Base-by-base conservation (phyloP, 2,113 vertebrate genomes). In the Stegostoma tigrinum region DNA sequence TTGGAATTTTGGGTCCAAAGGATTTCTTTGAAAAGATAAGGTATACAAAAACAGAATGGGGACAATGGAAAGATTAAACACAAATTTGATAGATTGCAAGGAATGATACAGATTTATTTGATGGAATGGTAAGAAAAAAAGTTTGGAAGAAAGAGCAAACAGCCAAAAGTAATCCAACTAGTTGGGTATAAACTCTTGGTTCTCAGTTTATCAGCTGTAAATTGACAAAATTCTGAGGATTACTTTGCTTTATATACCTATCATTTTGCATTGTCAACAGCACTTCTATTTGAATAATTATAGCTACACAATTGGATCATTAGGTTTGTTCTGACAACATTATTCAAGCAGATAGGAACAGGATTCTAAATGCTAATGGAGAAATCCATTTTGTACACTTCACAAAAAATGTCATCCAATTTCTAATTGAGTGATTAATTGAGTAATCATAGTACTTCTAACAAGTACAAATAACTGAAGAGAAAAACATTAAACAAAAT, bases 391-490 rank as follows among this genome's bases (percentile, higher is more conserved):
- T 23, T 6, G 5, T 67, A 94, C 38, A 67, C 34, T 67, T 66
- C 21, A 94, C 66, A 70, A 70, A 61, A 68, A 45, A 67, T 94
- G 91, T 94, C 38, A 68, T 45, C 68, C n/a, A 67, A 42, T 38
- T 94, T 94, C 91, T 94, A 94, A 94, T 94, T 45, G 91, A 24
- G n/a, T 94, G 91, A 94, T 68, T 94, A 94, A 94, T 67, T 94
- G 91, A 70, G 67, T 94, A 42, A 42, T 42, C 38, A 94, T 68
- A 70, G n/a, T 38, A 70, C n/a, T 66, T 42, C 66, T 94, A 70
- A 94, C 66, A 94, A 70, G 64, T 94, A 94, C 64, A 94, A 68
- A 94, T 94, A 68, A 94, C 66, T 45, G 66, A 64, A 61, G n/a
- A 70, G 66, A 94, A 68, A 93, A 68, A 23, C 42, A 94, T 45